Conservation (phyloP, 2,888 invertebrate genomes). For the Slavum lentiscoides region DNA sequence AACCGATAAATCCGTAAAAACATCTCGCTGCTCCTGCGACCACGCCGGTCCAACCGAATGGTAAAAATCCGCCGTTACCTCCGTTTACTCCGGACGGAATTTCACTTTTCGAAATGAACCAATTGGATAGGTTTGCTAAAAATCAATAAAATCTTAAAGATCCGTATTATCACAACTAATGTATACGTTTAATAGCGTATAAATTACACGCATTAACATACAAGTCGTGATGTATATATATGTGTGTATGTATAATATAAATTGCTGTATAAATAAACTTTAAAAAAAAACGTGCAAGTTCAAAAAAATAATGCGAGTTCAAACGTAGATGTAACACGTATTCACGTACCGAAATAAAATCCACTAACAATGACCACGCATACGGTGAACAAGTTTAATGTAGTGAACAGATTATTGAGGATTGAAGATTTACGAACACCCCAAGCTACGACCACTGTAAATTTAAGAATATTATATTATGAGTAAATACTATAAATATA, state of each 20-base stretch:
- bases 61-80: slow-evolving; percentile 88
- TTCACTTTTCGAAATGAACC: slow-evolving; percentile 55
- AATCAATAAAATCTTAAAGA: background rate
- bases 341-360: slow-evolving; percentile 65
- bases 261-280: no score
- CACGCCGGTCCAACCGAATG: slow-evolving; percentile 84
- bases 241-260: no score
- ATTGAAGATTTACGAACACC: slow-evolving; percentile 82
- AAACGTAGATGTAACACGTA: background rate
- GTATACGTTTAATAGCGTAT: no score
- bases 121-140: slow-evolving; percentile 55
- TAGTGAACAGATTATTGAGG: slow-evolving; percentile 89
- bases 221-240: no score
- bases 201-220: no score
- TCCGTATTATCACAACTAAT: no score
- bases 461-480: background rate
- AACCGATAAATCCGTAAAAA: slow-evolving; percentile 81
- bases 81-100: slow-evolving; percentile 59
- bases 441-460: slow-evolving; percentile 64
- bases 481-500: no score
- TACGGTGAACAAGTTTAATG: slow-evolving; percentile 82
- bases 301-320: no score
- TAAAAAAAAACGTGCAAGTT: no score
- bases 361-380: slow-evolving; percentile 81
- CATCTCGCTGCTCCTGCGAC: slow-evolving; percentile 87